Evolutionary conservation across 1,140 invertebrate species (phyloP).

Genomic region (Drosophila truncata): DNA sequence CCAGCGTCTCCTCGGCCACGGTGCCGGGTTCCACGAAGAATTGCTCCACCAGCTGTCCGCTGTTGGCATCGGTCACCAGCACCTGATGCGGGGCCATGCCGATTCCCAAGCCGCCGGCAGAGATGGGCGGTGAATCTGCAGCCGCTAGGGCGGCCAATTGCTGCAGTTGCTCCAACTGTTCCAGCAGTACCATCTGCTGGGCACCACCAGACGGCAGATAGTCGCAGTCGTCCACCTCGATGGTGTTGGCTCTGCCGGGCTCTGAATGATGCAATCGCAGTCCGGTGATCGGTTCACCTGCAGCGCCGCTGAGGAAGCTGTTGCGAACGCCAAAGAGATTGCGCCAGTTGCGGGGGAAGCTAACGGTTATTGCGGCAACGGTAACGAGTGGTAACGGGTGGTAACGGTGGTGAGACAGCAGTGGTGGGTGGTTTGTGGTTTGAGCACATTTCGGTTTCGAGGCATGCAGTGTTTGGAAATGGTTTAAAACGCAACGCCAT

Average conservation of each 20-base stretch:
- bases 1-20: constrained; percentile 58
- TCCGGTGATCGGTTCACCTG: constrained; percentile 60
- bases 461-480: constrained; percentile 27
- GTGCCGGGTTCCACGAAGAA: constrained; percentile 74
- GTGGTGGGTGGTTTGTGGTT: constrained; percentile 16
- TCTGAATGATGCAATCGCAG: constrained; percentile 61
- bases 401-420: constrained; percentile 25
- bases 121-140: constrained; percentile 77
- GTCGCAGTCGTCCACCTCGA: constrained; percentile 82
- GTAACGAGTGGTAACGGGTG: constrained; percentile 35
- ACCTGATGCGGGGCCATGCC: constrained; percentile 60
- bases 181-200: constrained; percentile 74
- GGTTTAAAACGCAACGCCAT: background rate
- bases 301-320: constrained; percentile 48
- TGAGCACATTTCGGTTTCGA: constrained; percentile 5
- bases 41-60: constrained; percentile 75
- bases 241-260: constrained; percentile 77
- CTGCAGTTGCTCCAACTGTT: constrained; percentile 79
- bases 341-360: constrained; percentile 81
- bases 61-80: constrained; percentile 69
- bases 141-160: constrained; percentile 75
- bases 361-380: constrained; percentile 63
- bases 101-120: constrained; percentile 52
- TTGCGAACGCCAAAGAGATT: constrained; percentile 64
- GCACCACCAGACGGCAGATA: constrained; percentile 66